Conservation (phyloP, 2,888 invertebrate species). For the Tetragonula carbonaria region DNA sequence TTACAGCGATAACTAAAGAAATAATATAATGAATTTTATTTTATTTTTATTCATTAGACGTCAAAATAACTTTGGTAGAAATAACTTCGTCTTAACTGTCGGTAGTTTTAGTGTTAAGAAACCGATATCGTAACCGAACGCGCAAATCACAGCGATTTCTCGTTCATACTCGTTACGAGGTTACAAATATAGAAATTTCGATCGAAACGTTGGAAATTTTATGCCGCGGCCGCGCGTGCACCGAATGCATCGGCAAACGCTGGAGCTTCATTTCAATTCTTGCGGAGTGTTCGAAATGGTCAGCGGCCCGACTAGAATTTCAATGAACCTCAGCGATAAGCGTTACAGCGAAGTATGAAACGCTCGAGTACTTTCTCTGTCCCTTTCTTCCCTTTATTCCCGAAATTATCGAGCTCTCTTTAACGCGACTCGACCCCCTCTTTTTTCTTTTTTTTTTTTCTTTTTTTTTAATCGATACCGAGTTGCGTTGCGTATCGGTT, state of each 20-base stretch:
- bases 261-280: conserved; percentile 44
- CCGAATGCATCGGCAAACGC: conserved; percentile 8
- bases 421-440: too few relatives aligned
- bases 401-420: conserved; percentile 17
- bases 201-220: conserved; percentile 31
- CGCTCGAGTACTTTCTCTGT: conserved; percentile 1
- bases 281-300: conserved; percentile 46
- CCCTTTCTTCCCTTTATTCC: not conserved
- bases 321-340: conserved; percentile 37
- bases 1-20: too few relatives aligned
- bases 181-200: conserved; percentile 15
- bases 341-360: conserved; percentile 8
- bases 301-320: conserved; percentile 45
- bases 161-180: not conserved
- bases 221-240: conserved; percentile 23
- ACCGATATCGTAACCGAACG: too few relatives aligned
- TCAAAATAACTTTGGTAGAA: too few relatives aligned
- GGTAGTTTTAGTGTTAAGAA: too few relatives aligned
- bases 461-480: not conserved
- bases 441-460: not conserved
- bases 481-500: not conserved
- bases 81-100: too few relatives aligned
- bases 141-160: not conserved
- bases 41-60: too few relatives aligned
- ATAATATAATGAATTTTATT: too few relatives aligned